phyloP scores from a whole-genome alignment of 2,888 invertebrate genomes.

The Drosophila planitibia region DNA sequence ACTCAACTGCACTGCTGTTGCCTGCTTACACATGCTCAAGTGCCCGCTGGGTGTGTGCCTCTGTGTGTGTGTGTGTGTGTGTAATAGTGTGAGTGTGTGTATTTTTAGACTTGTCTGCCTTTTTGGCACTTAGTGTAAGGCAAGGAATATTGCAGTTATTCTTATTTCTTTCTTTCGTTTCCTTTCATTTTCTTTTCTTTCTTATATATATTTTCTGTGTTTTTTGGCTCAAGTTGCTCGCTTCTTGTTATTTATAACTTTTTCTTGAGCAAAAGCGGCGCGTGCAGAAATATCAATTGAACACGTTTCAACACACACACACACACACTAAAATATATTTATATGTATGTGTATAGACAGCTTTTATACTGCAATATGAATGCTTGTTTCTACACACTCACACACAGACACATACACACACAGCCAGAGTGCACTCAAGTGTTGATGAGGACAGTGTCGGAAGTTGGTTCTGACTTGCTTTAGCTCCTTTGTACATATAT shows the following conservation, averaged over 20 bases:
- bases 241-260: constrained; percentile 79
- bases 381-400: constrained; percentile 41
- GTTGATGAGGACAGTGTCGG: constrained; percentile 65
- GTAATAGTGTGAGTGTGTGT: constrained; percentile 33
- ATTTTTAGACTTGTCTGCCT: constrained; percentile 73
- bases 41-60: constrained; percentile 25
- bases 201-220: constrained; percentile 3
- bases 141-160: constrained; percentile 76
- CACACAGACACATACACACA: constrained; percentile 23
- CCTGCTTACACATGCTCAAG: constrained; percentile 59
- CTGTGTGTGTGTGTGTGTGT: constrained; percentile 5
- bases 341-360: constrained; percentile 22
- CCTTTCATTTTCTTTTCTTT: constrained; percentile 24
- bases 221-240: constrained; percentile 50
- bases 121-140: constrained; percentile 58
- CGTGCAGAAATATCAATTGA: constrained; percentile 80
- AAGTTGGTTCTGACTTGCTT: constrained; percentile 57
- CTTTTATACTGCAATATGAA: constrained; percentile 58
- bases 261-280: constrained; percentile 71
- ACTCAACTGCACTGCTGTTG: constrained; percentile 28
- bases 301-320: constrained; percentile 68
- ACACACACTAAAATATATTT: neutral
- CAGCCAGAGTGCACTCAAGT: constrained; percentile 59
- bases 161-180: constrained; percentile 16
- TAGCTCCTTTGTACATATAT: constrained; percentile 18